Evolutionary conservation across 2,113 vertebrate genomes (phyloP).

Genomic region (Neomonachus schauinslandi): DNA sequence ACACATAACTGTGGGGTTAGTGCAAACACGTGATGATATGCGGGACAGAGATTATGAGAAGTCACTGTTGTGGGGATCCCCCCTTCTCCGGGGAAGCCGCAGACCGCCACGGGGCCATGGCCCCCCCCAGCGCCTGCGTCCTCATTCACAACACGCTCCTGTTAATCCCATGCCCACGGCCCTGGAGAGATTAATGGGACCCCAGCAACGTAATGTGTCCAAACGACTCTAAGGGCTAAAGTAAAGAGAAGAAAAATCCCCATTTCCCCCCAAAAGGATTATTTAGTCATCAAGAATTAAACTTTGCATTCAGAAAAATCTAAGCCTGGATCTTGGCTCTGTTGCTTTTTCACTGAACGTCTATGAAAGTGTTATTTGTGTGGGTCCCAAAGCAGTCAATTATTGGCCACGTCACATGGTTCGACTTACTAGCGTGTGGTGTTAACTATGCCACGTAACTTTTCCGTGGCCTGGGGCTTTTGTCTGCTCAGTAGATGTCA

Average conservation of each 20-base stretch:
- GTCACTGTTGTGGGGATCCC: neutral
- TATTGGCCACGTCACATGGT: neutral
- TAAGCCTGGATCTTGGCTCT: neutral
- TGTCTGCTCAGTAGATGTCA: rapidly evolving
- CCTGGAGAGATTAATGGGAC: rapidly evolving
- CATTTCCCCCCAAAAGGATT: neutral
- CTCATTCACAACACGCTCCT: rapidly evolving
- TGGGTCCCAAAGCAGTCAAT: neutral
- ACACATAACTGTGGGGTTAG: rapidly evolving
- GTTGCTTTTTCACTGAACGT: neutral
- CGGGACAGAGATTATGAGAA: rapidly evolving
- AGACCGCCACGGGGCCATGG: rapidly evolving
- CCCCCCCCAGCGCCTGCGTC: rapidly evolving
- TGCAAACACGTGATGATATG: rapidly evolving
- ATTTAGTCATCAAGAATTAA: neutral
- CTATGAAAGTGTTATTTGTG: neutral
- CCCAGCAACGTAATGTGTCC: rapidly evolving
- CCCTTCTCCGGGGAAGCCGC: rapidly evolving
- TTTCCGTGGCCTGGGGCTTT: rapidly evolving
- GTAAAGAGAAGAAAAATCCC: neutral
- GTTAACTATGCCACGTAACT: neutral
- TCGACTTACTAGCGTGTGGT: neutral
- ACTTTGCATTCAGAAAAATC: neutral
- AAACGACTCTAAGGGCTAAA: rapidly evolving
- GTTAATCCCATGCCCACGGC: rapidly evolving